A percentile compares a stretch with the other conserved stretches of the same genome.
These are phyloP conservation scores for Cataglyphis rosenhaueri DNA, from an alignment of 2,888 invertebrate genomes.

Conservation along the genomic window DNA sequence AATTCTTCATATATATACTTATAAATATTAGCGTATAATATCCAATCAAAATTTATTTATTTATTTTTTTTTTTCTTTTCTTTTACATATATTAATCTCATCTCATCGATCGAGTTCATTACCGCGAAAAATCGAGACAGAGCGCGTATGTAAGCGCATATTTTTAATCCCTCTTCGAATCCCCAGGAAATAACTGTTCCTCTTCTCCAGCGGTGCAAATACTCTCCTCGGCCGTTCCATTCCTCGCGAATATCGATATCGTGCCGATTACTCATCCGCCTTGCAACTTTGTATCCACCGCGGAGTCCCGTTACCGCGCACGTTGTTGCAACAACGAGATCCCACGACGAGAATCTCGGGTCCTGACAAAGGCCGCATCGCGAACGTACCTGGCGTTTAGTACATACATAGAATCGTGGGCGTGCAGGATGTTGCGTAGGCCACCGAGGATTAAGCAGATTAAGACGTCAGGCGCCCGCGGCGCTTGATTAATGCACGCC, in stretches of 20 bases:
- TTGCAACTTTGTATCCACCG: constrained; percentile 43
- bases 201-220: constrained; percentile 50
- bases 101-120: constrained; percentile 19
- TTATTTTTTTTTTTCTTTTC: too few relatives aligned
- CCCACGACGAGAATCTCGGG: constrained; percentile 58
- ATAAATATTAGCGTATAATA: background rate
- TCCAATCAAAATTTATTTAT: background rate
- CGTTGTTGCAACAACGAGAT: constrained; percentile 53
- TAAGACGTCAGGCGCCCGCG: constrained; percentile 85
- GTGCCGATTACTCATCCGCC: constrained; percentile 53
- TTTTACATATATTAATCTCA: constrained; percentile 1
- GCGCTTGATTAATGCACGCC: constrained; percentile 84
- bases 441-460: constrained; percentile 84
- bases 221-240: constrained; percentile 48
- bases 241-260: constrained; percentile 59
- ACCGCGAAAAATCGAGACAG: constrained; percentile 49
- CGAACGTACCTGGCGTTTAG: constrained; percentile 62
- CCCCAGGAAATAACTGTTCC: constrained; percentile 47
- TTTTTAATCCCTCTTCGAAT: constrained; percentile 49
- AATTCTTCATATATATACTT: background rate
- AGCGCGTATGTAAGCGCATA: background rate
- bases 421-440: constrained; percentile 80
- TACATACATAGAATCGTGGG: constrained; percentile 74
- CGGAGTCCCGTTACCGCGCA: constrained; percentile 55
- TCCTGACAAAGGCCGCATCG: constrained; percentile 53